These are phyloP conservation scores for Brachyhypopomus gauderio DNA, from an alignment of 2,113 vertebrate species.

Conservation along the genomic window DNA sequence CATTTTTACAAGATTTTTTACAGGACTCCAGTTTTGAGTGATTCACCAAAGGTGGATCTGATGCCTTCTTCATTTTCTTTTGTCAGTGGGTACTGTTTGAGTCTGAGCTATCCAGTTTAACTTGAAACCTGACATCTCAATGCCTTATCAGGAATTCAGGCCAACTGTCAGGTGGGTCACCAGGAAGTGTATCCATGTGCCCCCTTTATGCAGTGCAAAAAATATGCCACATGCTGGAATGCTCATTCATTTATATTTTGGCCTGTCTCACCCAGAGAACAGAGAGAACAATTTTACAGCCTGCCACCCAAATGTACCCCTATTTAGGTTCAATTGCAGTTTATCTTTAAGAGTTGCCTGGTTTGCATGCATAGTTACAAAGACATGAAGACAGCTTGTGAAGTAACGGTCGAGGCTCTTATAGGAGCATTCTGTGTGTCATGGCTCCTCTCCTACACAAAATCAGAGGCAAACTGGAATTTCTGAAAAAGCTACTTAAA, in stretches of 20 bases:
- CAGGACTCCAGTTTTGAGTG: too few species aligned
- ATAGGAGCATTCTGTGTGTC: not conserved
- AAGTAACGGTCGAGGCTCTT: not conserved
- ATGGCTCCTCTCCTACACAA: not conserved
- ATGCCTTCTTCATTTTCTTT: too few species aligned
- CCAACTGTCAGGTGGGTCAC: too few species aligned
- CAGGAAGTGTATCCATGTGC: too few species aligned
- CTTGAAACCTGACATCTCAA: too few species aligned
- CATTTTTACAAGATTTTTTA: too few species aligned
- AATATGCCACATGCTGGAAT: conserved; percentile 12
- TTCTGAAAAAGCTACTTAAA: conserved; percentile 2
- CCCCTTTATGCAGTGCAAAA: not conserved
- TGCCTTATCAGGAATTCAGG: too few species aligned
- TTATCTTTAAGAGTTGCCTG: conserved; percentile 24
- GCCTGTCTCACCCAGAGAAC: not conserved
- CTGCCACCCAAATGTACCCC: conserved; percentile 2
- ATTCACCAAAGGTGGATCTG: too few species aligned
- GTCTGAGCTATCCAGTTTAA: too few species aligned
- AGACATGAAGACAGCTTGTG: not conserved
- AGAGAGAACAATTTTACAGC: not conserved
- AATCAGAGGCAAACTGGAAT: not conserved
- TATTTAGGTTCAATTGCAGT: not conserved
- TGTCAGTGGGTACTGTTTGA: too few species aligned
- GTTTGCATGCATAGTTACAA: not conserved
- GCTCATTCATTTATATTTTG: conserved; percentile 34